Base-by-base conservation (phyloP, 2,113 vertebrate genomes). In the Rhegmatorhina hoffmannsi region DNA sequence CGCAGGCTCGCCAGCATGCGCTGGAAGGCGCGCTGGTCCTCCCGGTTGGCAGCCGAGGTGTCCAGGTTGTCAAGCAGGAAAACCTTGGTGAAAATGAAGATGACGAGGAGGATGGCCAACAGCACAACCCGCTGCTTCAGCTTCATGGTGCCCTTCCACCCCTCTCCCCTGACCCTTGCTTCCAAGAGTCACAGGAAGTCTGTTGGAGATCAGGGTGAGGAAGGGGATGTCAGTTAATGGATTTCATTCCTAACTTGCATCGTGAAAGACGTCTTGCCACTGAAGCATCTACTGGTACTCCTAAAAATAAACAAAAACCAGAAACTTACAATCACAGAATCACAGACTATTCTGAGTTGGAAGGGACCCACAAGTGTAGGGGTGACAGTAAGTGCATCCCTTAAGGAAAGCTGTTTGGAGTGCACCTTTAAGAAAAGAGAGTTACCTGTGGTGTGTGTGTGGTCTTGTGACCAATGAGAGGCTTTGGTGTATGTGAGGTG, bases 21-120 rank as follows among this genome's bases (percentile, higher is more conserved):
- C 62, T 99, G 99, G 88, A 99, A 99, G 4, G 99, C 98, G 19
- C 98, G 98, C 96, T 99, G 99, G 97, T 99, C 99, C 88, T 99
- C 98, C 9, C 99, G 98, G 95, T 98, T 99, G 80, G 99, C 98
- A 2, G 98, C 99, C 10, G 99, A 99, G 3, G 99, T 98, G 92
- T 99, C 99, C 63, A 99, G 98, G 95, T 99, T 99, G 93, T 99
- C 99, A 84, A 99, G 98, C 94, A 99, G 98, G 97, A 99, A 99
- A 92, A 99, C 99, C 97, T 99, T 99, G 83, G 99, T 99, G 97
- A 99, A 98, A 95, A 99, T 99, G 91, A 99, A 98, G 97, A 99
- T 99, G 96, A 99, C 98, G 5, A 99, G 98, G 68, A 99, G 98
- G 87, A 99, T 98, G 90, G 98, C 99, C 96, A 99, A 97, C 87